These are phyloP conservation scores for Apis dorsata DNA, from an alignment of 1,140 invertebrate genomes.

Conservation along the genomic window DNA sequence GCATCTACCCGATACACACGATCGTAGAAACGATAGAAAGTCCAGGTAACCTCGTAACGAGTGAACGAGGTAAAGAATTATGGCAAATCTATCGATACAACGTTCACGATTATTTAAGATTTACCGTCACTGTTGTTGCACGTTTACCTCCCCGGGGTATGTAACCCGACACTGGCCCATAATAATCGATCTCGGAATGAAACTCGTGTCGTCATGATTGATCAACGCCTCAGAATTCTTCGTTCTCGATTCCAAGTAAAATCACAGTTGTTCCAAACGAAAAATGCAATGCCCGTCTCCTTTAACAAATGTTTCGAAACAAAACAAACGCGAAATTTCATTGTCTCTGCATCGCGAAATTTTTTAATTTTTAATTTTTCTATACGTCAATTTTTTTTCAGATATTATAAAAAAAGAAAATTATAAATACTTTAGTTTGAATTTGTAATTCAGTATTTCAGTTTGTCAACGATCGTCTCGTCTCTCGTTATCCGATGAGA, in stretches of 20 bases:
- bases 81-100: conserved; percentile 3
- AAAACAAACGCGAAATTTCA: conserved; percentile 7
- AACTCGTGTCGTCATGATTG: conserved; percentile 28
- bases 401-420: too few species aligned
- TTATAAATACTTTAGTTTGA: too few species aligned
- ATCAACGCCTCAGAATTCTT: conserved; percentile 13
- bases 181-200: conserved; percentile 29
- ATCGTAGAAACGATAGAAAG: conserved; percentile 19
- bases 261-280: neutral
- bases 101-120: conserved; percentile 28
- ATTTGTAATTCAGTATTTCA: too few species aligned
- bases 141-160: conserved; percentile 6
- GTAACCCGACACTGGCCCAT: neutral
- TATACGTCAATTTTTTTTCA: neutral
- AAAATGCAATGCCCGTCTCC: neutral
- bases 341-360: neutral
- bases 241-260: neutral
- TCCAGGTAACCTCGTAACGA: neutral
- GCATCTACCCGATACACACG: too few species aligned
- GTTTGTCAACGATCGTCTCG: too few species aligned
- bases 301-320: neutral
- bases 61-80: conserved; percentile 12
- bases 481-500: too few species aligned
- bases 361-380: conserved; percentile 12
- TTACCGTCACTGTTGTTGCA: conserved; percentile 14